These are phyloP conservation scores for Pachyramphus minor DNA, from an alignment of 2,113 vertebrate genomes.

Conservation along the genomic window DNA sequence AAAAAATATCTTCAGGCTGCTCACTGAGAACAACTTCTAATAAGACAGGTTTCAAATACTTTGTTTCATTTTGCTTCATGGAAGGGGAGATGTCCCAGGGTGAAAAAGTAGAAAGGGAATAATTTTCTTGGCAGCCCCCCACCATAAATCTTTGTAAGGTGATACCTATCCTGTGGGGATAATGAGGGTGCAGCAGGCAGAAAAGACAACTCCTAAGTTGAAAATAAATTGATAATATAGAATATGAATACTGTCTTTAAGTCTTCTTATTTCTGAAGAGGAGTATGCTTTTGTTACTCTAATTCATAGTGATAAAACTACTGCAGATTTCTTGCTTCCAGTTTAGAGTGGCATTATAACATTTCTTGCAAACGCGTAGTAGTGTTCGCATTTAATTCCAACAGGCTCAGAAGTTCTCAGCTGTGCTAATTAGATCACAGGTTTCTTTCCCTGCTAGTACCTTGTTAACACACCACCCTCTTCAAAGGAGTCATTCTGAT, in stretches of 20 bases:
- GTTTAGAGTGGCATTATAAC: background rate
- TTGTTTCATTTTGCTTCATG: background rate
- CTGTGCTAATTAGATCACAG: background rate
- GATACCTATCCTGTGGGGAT: background rate
- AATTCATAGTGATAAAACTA: background rate
- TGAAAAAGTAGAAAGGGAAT: background rate
- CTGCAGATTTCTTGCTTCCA: background rate
- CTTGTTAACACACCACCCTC: background rate
- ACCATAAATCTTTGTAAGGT: background rate
- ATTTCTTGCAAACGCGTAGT: background rate
- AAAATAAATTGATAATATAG: background rate
- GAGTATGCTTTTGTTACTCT: background rate
- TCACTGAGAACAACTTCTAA: background rate
- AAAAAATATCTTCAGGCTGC: background rate
- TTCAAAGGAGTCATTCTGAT: background rate
- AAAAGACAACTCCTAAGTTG: background rate
- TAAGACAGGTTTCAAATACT: background rate
- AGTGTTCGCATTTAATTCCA: background rate
- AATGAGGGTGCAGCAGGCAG: background rate
- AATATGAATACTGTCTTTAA: background rate
- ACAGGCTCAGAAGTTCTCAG: background rate
- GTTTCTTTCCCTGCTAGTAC: background rate
- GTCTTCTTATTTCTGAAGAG: background rate
- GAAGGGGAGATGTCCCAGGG: background rate
- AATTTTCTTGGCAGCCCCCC: background rate